Conservation (phyloP, 2,797 vertebrate species). For the Gorsachius magnificus region DNA sequence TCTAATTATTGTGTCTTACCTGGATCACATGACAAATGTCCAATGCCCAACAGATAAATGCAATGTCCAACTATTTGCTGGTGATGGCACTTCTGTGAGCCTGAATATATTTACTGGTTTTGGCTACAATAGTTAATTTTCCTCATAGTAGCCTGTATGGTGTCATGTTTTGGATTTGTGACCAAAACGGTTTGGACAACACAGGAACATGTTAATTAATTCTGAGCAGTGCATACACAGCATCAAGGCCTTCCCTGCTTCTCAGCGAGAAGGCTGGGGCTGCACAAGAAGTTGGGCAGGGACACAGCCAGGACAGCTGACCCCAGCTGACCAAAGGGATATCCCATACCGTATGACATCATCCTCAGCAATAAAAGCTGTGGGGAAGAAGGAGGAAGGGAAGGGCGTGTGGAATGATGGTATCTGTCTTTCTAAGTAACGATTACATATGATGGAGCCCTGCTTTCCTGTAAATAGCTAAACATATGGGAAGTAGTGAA, state of each 20-base stretch:
- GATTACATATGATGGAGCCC: fast-evolving
- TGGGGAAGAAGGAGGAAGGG: background rate
- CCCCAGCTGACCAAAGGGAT: background rate
- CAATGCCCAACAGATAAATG: background rate
- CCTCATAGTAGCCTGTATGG: background rate
- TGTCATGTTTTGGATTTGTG: background rate
- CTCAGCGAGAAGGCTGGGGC: background rate
- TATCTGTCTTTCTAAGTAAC: background rate
- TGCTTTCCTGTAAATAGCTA: background rate
- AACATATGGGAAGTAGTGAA: background rate
- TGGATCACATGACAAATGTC: background rate
- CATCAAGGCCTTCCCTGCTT: background rate
- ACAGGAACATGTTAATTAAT: background rate
- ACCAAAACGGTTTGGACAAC: background rate
- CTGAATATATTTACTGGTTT: background rate
- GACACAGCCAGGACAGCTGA: background rate
- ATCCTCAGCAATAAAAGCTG: background rate
- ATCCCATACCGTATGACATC: background rate
- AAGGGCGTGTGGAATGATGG: background rate
- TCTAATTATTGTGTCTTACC: background rate
- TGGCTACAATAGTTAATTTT: background rate
- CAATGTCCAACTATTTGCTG: background rate
- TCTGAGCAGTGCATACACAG: background rate
- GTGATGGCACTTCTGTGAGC: background rate
- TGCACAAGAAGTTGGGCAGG: background rate